Base-by-base conservation (phyloP, 2,113 vertebrate species). In the Danionella cerebrum region DNA sequence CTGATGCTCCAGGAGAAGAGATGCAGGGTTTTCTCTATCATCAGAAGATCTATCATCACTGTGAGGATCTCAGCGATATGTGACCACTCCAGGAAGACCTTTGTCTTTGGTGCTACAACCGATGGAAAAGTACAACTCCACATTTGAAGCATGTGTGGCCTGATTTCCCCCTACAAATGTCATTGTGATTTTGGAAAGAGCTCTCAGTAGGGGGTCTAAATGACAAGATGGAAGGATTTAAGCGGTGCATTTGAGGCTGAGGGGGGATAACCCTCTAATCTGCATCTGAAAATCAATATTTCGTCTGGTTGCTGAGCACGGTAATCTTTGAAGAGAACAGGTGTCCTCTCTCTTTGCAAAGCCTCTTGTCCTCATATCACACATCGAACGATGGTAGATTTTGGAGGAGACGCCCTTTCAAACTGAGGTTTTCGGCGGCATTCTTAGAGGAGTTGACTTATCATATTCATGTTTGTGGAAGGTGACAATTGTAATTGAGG, bases 251-350 rank as follows among this genome's bases (percentile, higher is more conserved):
- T 76, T 71, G 33, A 68, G 57, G 59, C 35, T 35, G 62, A 51
- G 58, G 39, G 42, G 65, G 52, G 65, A 75, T 77, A 78, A 79
- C 74, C 70, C 54, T 70, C 68, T 73, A 74, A 83, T 82, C 65
- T 62, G 44, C 55, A 78, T 75, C 60, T 67, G 47, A 75, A 81
- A 82, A 84, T 76, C 67, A 70, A 81, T 77, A 76, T 79, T 71
- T 67, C 7, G 64, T 70, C 74, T 78, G 69, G 18, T 74, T 74
- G 70, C 67, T 67, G 36, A 60, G 55, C 1, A 31, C 6, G 3
- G 67, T 78, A 80, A 84, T 74, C 13, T 31, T 74, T 67, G 19
- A 42, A 8, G 55, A 75, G 66, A 81, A 77, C 80, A 88, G 79
- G 79, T 83, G 79, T 80, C 76, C 58, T 0, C 52, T 77, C 76